Conservation (phyloP, 2,888 invertebrate genomes). For the Himalopsyche tibetana region DNA sequence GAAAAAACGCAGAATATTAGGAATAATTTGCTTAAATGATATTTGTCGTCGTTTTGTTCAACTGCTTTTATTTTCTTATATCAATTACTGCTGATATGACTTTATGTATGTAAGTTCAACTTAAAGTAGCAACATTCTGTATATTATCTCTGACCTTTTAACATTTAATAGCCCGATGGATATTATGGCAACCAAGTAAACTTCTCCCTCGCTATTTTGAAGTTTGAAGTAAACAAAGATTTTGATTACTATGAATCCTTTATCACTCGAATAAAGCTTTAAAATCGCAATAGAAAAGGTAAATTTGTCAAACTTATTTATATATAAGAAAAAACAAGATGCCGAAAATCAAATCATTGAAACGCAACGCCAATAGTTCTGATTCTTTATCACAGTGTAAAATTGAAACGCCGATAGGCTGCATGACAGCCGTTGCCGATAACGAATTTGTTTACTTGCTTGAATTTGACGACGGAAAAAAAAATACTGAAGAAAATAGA, state of each 20-base stretch:
- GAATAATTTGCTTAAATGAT: no score
- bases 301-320: not conserved
- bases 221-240: not conserved
- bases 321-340: not conserved
- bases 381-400: conserved; percentile 6
- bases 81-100: no score
- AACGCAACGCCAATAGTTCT: not conserved
- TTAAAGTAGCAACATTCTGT: no score
- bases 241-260: not conserved
- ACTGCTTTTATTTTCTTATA: no score
- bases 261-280: no score
- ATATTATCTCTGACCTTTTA: no score
- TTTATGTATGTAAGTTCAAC: no score
- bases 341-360: not conserved
- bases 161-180: not conserved
- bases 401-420: not conserved
- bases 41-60: no score
- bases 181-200: not conserved
- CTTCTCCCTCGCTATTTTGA: not conserved
- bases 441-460: not conserved
- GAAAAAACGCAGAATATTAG: no score
- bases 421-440: not conserved
- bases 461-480: not conserved
- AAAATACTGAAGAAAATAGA: not conserved
- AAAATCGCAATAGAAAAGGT: no score